Base-by-base conservation (phyloP, 92 coral and sea anemone species). In the Palythoa grandis region DNA sequence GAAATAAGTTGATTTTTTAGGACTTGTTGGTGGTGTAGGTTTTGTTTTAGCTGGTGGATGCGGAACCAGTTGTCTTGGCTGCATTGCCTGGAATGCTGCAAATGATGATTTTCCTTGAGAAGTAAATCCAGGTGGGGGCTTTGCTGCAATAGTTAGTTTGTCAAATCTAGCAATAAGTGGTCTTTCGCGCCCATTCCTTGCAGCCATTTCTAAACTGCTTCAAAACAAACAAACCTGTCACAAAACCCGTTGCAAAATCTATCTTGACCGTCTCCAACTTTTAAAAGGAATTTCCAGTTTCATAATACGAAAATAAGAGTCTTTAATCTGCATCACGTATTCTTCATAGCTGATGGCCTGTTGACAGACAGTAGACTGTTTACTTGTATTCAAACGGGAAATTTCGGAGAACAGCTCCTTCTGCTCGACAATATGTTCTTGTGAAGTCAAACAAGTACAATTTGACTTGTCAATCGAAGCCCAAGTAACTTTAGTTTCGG, bases 11-110 rank as follows among this genome's bases (percentile, higher is more conserved):
- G 91, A 86, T 12, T 38, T 88, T 69, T 87, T 89, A 14, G 93
- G 92, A 6, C 76, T 71, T 14, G 87, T 54, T 11, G 95, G 98
- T 11, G 94, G 95, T 22, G 85, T 82, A 47, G 98, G 98, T 74
- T 88, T 92, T 38, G 90, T 74, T 38, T 66, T 80, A 12, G 70
- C 74, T 2, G 85, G 85, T 63, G 85, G 85, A 20, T 16, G 85
- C 43, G 85, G 85, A 65, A 66, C 61, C 6, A 80, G 53, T 17
- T 65, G 73, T 24, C 61, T 43, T 63, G 60, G 74, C 5, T 80
- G 60, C 85, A 65, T 1, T 48, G 74, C 61, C 52, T 80, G 52
- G 43, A 24, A 35, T n/a, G 16, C 24, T 48, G 19, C 40, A 47
- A 57, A 22, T 38, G 85, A 12, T 80, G 85, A 20, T 22, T 66